Evolutionary conservation across 2,113 vertebrate genomes (phyloP).

Genomic region (Zootoca vivipara): DNA sequence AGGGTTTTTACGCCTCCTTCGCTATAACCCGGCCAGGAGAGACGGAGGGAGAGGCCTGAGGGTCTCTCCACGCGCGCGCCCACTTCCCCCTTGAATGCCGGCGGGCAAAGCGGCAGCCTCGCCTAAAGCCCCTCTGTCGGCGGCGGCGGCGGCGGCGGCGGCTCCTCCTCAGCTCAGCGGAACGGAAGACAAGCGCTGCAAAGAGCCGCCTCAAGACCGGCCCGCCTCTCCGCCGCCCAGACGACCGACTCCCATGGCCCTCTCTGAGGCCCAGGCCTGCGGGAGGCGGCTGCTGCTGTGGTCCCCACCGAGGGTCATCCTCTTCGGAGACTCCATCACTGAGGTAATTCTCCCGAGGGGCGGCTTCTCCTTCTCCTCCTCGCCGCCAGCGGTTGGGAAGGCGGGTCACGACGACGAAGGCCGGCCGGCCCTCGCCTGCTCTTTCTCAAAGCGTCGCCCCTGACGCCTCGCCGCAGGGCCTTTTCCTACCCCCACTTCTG

Average conservation of each 20-base stretch:
- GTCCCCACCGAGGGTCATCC: slow-evolving; percentile 80
- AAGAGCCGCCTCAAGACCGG: neutral
- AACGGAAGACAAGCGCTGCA: too few relatives aligned
- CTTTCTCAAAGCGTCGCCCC: neutral
- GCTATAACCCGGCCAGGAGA: too few relatives aligned
- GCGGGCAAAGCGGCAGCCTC: neutral
- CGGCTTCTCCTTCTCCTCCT: neutral
- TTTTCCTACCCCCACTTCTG: neutral
- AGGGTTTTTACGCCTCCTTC: too few relatives aligned
- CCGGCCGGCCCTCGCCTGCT: too few relatives aligned
- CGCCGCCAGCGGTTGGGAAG: too few relatives aligned
- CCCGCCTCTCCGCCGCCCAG: neutral
- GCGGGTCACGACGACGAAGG: too few relatives aligned
- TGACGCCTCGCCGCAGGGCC: neutral
- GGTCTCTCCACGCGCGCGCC: too few relatives aligned
- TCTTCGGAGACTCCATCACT: slow-evolving; percentile 95
- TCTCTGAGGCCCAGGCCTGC: fast-evolving
- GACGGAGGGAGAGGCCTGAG: too few relatives aligned
- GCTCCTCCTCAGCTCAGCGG: neutral
- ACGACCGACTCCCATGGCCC: neutral
- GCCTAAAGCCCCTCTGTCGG: too few relatives aligned
- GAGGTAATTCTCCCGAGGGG: slow-evolving; percentile 79
- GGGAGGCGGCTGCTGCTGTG: slow-evolving; percentile 56
- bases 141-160: neutral
- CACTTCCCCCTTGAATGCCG: too few relatives aligned